Evolutionary conservation across 1,140 invertebrate species (phyloP), one percentile per base, ranked within the genome.

Genomic region (Agraylea sexmaculata): DNA sequence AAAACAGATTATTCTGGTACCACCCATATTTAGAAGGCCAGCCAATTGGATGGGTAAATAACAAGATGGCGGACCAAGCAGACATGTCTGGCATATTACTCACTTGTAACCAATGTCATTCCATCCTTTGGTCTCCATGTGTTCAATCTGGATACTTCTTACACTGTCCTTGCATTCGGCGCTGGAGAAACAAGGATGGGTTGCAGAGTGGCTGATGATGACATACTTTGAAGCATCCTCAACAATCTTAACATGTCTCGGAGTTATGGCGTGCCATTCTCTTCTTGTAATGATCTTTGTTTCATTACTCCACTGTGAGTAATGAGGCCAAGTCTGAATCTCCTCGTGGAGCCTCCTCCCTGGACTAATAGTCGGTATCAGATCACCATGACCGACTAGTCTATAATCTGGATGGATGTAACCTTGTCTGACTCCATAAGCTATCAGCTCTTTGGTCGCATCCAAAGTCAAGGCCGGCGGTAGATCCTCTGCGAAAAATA

Each of bases 381-480:
- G 5, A 6, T 31, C 8, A 6, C 29, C 15, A 5, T 31, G 29
- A 8, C 29, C 29, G 15, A 10, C 6, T 13, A 31, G 29, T 13
- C 15, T 31, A 13, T 31, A 31, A 13, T 31, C 29, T 0, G 56
- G 37, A 22, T 59, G 54, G 16, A 84, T 75, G 50, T 71, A 69
- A 1, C 73, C 73, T 4, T 59, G 47, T 7, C 69, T 52, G 0
- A 84, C 67, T 1, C 80, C 81, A 4, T 70, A 60, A 3, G 66
- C 57, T 28, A 86, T 81, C 1, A 84, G 48, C 11, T 68, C 59
- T 42, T 73, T 61, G 5, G 69, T 66, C 0, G 71, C 69, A 23
- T 74, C 53, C 1, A 83, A 31, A 58, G 82, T 80, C 16, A 53
- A 29, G 11, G 58, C 42, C 5, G 74, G 68, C 1, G 80, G 79